Percentiles rank a stretch among this genome's conserved stretches.
phyloP scores from a whole-genome alignment of 2,888 invertebrate species.

The Agelastica alni region DNA sequence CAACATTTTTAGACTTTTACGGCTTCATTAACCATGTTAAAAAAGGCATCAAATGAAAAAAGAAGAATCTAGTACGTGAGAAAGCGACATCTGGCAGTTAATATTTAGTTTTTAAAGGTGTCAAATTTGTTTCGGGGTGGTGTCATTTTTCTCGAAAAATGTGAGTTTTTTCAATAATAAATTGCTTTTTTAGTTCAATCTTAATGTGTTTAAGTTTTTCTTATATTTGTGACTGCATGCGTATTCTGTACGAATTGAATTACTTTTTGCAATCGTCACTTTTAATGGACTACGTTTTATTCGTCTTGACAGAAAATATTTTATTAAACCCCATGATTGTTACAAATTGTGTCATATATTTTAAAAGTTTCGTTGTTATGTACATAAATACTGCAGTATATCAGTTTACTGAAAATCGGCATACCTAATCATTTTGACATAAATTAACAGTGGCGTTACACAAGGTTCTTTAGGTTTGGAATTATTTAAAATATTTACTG shows the following conservation, averaged over 20 bases:
- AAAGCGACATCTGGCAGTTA: constrained; percentile 6
- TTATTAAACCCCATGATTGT: background rate
- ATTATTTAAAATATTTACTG: background rate
- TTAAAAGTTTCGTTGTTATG: background rate
- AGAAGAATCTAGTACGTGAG: background rate
- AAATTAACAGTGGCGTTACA: constrained; percentile 23
- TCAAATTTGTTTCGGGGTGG: constrained; percentile 49
- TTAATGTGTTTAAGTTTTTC: constrained; percentile 11
- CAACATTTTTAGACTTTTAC: too few relatives aligned
- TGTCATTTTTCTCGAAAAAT: constrained; percentile 54
- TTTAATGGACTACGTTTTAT: constrained; percentile 18
- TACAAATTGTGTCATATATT: constrained; percentile 8
- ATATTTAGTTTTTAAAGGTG: constrained; percentile 27
- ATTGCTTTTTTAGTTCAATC: constrained; percentile 17
- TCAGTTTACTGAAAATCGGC: constrained; percentile 9
- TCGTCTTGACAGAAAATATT: constrained; percentile 11
- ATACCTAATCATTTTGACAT: constrained; percentile 15
- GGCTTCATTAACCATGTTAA: too few relatives aligned
- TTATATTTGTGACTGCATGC: constrained; percentile 10
- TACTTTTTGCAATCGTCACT: constrained; percentile 3
- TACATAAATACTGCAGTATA: constrained; percentile 11
- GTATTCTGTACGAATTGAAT: background rate
- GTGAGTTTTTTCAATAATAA: constrained; percentile 51
- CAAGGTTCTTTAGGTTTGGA: constrained; percentile 14
- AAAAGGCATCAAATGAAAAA: too few relatives aligned